A percentile compares a stretch with the other conserved stretches of the same genome.
phyloP scores from a whole-genome alignment of 2,888 invertebrate species.

The Colletes collaris region DNA sequence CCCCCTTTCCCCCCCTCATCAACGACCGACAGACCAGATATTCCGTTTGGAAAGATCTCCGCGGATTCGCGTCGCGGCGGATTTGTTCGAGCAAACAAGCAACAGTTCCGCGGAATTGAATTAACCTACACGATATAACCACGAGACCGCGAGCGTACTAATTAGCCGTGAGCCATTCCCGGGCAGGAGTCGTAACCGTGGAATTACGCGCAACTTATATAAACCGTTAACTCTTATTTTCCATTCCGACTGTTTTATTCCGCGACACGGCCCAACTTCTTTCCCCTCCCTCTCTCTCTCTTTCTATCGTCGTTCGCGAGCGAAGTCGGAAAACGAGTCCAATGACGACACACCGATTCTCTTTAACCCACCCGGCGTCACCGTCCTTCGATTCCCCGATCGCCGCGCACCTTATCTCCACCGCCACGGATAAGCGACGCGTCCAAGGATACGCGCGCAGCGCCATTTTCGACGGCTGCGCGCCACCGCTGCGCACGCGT shows the following conservation, averaged over 20 bases:
- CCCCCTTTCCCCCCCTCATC: too few species aligned
- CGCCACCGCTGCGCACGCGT: background rate
- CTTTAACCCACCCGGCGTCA: too few species aligned
- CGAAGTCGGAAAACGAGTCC: too few species aligned
- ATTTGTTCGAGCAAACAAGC: background rate
- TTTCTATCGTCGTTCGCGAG: too few species aligned
- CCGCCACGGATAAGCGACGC: background rate
- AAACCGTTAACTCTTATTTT: conserved; percentile 54
- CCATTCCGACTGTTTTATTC: conserved; percentile 32
- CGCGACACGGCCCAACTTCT: background rate
- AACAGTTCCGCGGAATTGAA: background rate
- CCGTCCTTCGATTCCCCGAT: background rate
- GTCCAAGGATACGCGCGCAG: background rate
- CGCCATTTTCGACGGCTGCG: background rate
- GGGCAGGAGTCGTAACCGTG: conserved; percentile 30
- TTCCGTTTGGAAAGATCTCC: background rate
- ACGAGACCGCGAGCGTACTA: conserved; percentile 23
- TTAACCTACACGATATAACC: conserved; percentile 13
- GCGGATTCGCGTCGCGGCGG: background rate
- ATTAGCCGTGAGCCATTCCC: conserved; percentile 46
- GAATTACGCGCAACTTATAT: conserved; percentile 53
- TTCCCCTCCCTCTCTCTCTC: background rate
- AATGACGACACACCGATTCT: too few species aligned
- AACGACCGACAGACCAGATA: too few species aligned
- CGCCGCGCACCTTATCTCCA: background rate